A percentile compares a stretch with the other conserved stretches of the same genome.
These are phyloP conservation scores for Unio pictorum DNA, from an alignment of 2,888 invertebrate genomes.

Conservation along the genomic window DNA sequence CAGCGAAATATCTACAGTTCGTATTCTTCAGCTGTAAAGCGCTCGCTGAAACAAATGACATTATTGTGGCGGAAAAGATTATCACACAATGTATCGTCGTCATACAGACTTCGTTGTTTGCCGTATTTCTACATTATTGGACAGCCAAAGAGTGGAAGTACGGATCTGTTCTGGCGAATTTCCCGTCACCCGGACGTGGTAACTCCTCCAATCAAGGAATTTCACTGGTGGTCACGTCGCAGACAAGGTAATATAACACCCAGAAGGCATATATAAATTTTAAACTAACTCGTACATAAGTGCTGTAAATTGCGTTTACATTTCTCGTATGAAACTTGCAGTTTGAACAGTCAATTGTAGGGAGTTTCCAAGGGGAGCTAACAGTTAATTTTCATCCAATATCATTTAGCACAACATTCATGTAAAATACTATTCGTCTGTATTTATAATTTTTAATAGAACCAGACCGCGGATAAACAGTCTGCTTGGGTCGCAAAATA, in stretches of 20 bases:
- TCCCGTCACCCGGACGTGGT: conserved; percentile 54
- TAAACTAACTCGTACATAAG: no score
- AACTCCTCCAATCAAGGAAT: conserved; percentile 57
- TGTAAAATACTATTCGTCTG: no score
- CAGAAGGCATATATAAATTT: no score
- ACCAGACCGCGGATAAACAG: no score
- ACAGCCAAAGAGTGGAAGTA: conserved; percentile 62
- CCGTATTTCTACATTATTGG: conserved; percentile 80
- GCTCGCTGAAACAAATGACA: conserved; percentile 14
- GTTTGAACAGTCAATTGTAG: no score
- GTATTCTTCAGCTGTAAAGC: conserved; percentile 31
- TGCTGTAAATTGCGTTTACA: no score
- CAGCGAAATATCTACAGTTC: conserved; percentile 40
- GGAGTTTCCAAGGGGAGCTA: no score
- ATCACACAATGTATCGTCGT: conserved; percentile 2
- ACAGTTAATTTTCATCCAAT: no score
- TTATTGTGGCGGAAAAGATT: conserved; percentile 5
- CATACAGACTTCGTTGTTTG: conserved; percentile 78
- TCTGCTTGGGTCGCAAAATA: no score
- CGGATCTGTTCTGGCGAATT: conserved; percentile 55
- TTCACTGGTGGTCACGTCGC: conserved; percentile 63
- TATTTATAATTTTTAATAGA: no score
- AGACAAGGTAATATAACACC: conserved; percentile 41
- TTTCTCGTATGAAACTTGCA: no score
- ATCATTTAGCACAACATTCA: no score